Base-by-base conservation (phyloP, 2,797 vertebrate species). In the Pangasius mekongensis region DNA sequence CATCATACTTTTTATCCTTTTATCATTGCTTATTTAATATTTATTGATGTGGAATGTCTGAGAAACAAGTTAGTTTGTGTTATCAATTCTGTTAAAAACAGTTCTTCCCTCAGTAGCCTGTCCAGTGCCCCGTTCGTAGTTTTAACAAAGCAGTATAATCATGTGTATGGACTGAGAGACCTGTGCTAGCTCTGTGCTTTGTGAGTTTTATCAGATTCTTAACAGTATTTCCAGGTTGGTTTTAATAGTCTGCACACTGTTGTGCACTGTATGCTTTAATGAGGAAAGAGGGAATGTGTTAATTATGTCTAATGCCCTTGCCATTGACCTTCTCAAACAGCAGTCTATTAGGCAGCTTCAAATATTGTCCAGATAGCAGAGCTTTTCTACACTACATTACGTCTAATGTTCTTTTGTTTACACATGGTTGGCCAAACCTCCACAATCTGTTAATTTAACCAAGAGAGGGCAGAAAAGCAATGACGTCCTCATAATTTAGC, bases 351-450 rank as follows among this genome's bases (percentile, higher is more conserved):
- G 0, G 30, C 86, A 81, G 39, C 56, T 47, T 85, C 64, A 73
- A 36, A 76, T 47, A 9, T 76, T 76, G 30, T 85, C 80, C 73
- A 74, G 83, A 91, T 90, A 66, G 85, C 69, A 71, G 27, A 2
- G 16, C 49, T n/a, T 87, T 89, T 88, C 27, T 88, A 91, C 91
- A 91, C 69, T 62, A 91, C 90, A 90, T 92, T 91, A 92, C 87
- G 80, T 60, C 56, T 64, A 90, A 78, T 91, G 91, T 91, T 92
- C 89, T 90, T 88, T 92, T 89, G 91, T 86, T 88, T 86, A 83
- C 86, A 88, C 88, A 87, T 89, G 84, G 84, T 71, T 85, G 87
- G 69, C 33, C 87, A 80, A 89, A 84, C 80, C 83, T 90, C 76
- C 33, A 81, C 87, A 86, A 88, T 89, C 84, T 89, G 71, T 83